Conservation (phyloP, 2,888 invertebrate genomes). For the Unio pictorum region DNA sequence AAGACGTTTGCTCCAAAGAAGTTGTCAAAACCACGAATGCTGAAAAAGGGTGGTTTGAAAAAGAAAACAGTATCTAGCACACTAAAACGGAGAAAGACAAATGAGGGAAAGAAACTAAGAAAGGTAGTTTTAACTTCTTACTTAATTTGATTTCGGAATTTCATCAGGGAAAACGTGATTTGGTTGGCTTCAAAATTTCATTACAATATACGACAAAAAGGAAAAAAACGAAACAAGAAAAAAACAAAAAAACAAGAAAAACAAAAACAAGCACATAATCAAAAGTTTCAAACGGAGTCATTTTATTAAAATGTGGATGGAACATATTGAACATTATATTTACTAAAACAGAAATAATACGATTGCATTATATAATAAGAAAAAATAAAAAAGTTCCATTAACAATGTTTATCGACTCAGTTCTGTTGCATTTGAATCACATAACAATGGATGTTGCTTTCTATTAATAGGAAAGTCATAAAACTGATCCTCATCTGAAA, state of each 20-base stretch:
- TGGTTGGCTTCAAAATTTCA: no score
- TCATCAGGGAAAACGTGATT: no score
- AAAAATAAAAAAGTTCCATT: no score
- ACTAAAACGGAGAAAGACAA: neutral
- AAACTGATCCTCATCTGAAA: conserved; percentile 19
- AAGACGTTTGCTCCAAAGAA: conserved; percentile 5
- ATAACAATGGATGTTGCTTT: neutral
- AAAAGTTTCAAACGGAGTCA: no score
- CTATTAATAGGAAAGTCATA: conserved; percentile 6
- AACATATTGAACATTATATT: no score
- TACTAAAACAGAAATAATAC: no score
- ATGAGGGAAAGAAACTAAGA: conserved; percentile 1
- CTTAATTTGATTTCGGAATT: no score
- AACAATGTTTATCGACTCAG: no score
- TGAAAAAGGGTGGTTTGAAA: conserved; percentile 1
- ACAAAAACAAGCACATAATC: neutral
- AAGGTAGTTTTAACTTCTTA: conserved; percentile 1
- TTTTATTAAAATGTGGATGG: no score
- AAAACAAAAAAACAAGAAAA: neutral
- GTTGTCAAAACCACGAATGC: conserved; percentile 1
- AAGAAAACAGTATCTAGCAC: conserved; percentile 4
- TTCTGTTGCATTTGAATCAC: no score
- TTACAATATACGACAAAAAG: conserved; percentile 1
- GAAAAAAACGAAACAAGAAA: neutral
- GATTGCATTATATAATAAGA: no score